Percentiles rank a stretch among this genome's conserved stretches.
Evolutionary conservation across 2,797 vertebrate species (phyloP).

Genomic region (Sebastes jordani): DNA sequence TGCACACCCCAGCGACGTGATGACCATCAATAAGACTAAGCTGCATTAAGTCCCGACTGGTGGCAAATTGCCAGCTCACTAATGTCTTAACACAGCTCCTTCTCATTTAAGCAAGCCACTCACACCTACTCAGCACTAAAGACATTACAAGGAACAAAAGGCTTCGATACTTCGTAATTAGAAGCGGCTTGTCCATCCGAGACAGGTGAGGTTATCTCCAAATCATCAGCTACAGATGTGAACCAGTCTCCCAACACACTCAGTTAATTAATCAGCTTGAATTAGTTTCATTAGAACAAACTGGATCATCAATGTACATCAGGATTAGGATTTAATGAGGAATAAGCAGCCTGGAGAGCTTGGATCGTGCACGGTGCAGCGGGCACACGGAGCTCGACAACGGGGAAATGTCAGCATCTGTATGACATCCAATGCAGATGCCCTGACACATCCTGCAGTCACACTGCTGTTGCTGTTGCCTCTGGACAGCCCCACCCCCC

Average conservation of each 20-base stretch:
- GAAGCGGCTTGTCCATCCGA: slow-evolving; percentile 24
- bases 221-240: neutral
- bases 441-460: slow-evolving; percentile 54
- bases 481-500: neutral
- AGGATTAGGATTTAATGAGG: slow-evolving; percentile 15
- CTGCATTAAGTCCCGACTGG: slow-evolving; percentile 26
- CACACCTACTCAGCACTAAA: slow-evolving; percentile 7
- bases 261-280: slow-evolving; percentile 9
- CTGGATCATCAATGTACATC: neutral
- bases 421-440: slow-evolving; percentile 40
- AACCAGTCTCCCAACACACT: neutral
- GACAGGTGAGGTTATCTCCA: neutral
- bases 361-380: neutral
- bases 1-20: neutral
- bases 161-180: slow-evolving; percentile 34
- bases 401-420: slow-evolving; percentile 49
- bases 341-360: neutral
- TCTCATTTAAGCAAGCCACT: neutral
- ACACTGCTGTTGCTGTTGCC: neutral
- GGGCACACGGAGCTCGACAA: neutral
- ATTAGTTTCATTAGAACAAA: slow-evolving; percentile 22
- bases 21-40: slow-evolving; percentile 20
- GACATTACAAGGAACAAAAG: neutral
- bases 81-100: slow-evolving; percentile 22
- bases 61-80: slow-evolving; percentile 20